Percentiles rank a stretch among this genome's conserved stretches.
phyloP scores from a whole-genome alignment of 2,113 vertebrate genomes.

The Toxotes chatareus region DNA sequence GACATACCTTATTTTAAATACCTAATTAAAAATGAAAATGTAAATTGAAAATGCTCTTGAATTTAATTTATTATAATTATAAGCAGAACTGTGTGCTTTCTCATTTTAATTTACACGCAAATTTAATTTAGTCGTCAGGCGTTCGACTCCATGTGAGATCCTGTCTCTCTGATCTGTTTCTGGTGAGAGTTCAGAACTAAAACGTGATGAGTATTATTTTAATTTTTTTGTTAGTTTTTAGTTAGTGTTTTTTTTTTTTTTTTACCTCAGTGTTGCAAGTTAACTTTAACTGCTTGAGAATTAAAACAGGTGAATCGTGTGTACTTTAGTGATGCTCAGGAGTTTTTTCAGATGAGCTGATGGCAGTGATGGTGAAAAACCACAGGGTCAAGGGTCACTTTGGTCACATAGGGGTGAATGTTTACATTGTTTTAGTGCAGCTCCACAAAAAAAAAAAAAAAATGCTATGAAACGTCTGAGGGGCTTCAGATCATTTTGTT shows the following conservation, averaged over 20 bases:
- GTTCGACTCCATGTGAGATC: not conserved
- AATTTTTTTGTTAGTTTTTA: not conserved
- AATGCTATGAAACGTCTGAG: not conserved
- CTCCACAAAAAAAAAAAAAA: not conserved
- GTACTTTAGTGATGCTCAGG: not conserved
- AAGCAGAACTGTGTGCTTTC: not conserved
- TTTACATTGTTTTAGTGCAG: not conserved
- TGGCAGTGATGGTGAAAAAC: slow-evolving; percentile 6
- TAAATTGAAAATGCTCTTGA: slow-evolving; percentile 1
- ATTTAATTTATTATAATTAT: not conserved
- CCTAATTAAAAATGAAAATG: slow-evolving; percentile 1
- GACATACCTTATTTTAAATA: not conserved
- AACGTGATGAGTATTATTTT: not conserved
- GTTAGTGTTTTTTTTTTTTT: not conserved
- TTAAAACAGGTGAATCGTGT: not conserved
- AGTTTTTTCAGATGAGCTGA: slow-evolving; percentile 13
- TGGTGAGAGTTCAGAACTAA: not conserved
- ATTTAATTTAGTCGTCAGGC: not conserved
- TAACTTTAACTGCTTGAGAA: slow-evolving; percentile 14
- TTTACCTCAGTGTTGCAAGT: not conserved
- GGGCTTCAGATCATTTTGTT: slow-evolving; percentile 1
- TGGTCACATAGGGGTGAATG: not conserved
- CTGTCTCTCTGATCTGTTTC: not conserved
- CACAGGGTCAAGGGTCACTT: slow-evolving; percentile 21
- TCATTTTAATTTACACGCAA: not conserved